A percentile compares a stretch with the other conserved stretches of the same genome.
These are phyloP conservation scores for Lampris incognitus DNA, from an alignment of 2,113 vertebrate species.

Conservation along the genomic window DNA sequence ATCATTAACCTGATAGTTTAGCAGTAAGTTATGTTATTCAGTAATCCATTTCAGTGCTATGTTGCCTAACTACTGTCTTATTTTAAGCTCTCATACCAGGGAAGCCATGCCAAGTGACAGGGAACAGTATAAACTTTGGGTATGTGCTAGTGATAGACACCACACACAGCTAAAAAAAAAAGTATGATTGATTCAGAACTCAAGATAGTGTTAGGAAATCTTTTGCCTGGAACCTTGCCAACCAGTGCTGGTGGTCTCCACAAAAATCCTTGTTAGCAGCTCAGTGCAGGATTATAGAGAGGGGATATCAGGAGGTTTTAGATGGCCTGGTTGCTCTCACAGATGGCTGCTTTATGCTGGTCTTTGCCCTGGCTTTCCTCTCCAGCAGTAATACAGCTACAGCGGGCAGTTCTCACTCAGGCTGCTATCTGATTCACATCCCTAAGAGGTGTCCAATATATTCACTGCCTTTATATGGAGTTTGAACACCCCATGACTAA, in stretches of 20 bases:
- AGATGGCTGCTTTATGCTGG: constrained; percentile 64
- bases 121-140: background rate
- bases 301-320: constrained; percentile 53
- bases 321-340: constrained; percentile 56
- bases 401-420: constrained; percentile 18
- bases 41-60: background rate
- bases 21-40: no score
- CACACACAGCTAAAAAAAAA: background rate
- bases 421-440: constrained; percentile 38
- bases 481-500: background rate
- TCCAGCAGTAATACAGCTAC: constrained; percentile 29
- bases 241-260: background rate
- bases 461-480: background rate
- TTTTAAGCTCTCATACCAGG: background rate
- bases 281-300: constrained; percentile 30
- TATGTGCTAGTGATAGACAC: background rate
- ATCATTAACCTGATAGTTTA: background rate
- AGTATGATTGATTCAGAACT: background rate
- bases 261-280: constrained; percentile 36
- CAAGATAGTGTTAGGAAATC: background rate
- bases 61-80: no score
- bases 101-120: background rate
- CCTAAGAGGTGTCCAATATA: background rate
- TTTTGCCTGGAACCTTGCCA: background rate
- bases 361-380: constrained; percentile 54